phyloP scores from a whole-genome alignment of 2,797 vertebrate genomes.

The Alectoris magna region DNA sequence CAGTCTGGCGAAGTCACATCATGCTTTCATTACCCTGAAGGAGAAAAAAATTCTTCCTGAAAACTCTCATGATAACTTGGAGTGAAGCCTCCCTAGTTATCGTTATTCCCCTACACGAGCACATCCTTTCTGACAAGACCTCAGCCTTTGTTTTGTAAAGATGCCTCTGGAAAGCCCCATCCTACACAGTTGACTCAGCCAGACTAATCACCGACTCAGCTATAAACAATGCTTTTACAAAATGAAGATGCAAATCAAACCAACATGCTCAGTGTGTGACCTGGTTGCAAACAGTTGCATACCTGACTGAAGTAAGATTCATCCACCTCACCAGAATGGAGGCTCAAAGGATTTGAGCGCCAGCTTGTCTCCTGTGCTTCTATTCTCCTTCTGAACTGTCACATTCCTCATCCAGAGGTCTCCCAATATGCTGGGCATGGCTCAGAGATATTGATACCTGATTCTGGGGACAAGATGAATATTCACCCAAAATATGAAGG shows the following conservation, averaged over 20 bases:
- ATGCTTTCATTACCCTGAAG: neutral
- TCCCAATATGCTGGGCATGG: neutral
- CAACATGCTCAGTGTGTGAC: neutral
- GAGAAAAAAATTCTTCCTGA: slow-evolving; percentile 8
- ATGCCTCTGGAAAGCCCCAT: slow-evolving; percentile 37
- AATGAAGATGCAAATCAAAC: neutral
- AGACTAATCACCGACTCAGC: neutral
- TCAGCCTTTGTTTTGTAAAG: slow-evolving; percentile 47
- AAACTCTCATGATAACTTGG: slow-evolving; percentile 1
- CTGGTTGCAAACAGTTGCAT: neutral
- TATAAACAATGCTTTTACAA: neutral
- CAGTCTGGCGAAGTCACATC: neutral
- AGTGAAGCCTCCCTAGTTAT: slow-evolving; percentile 34
- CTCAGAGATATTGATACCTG: neutral
- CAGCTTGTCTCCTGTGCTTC: neutral
- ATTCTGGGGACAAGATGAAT: no score
- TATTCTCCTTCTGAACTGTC: neutral
- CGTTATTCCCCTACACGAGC: neutral
- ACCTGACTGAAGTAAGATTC: neutral
- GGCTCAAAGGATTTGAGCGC: neutral
- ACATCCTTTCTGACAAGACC: slow-evolving; percentile 47
- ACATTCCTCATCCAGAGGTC: neutral
- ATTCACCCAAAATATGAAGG: neutral
- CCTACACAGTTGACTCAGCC: slow-evolving; percentile 35
- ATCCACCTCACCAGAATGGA: neutral